Evolutionary conservation across 2,888 invertebrate genomes (phyloP).

Genomic region (Hydrotaea diabolus): DNA sequence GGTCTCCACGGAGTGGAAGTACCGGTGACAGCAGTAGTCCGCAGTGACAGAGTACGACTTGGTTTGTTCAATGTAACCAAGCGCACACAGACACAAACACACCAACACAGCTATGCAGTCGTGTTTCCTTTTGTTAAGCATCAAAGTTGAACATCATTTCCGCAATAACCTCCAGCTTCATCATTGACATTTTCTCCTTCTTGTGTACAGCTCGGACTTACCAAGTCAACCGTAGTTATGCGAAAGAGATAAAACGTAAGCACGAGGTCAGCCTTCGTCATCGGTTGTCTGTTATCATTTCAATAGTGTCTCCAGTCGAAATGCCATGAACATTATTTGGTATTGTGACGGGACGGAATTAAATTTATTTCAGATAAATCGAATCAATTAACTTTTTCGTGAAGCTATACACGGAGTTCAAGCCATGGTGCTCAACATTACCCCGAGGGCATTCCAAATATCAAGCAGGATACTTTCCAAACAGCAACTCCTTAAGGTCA

Average conservation of each 20-base stretch:
- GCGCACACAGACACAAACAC: neutral
- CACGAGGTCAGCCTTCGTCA: neutral
- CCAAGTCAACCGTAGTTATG: constrained; percentile 14
- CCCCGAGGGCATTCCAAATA: too few species aligned
- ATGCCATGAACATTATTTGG: neutral
- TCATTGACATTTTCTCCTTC: neutral
- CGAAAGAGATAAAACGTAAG: neutral
- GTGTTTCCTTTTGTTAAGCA: constrained; percentile 41
- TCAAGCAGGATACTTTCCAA: too few species aligned
- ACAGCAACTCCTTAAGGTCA: too few species aligned
- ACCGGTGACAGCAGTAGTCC: constrained; percentile 16
- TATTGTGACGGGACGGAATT: neutral
- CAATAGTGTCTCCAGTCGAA: neutral
- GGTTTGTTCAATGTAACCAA: neutral
- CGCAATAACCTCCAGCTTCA: constrained; percentile 39
- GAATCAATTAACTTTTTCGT: too few species aligned
- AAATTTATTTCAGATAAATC: too few species aligned
- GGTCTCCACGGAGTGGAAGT: neutral
- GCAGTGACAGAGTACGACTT: neutral
- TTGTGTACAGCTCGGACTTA: neutral
- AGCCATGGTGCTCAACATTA: too few species aligned
- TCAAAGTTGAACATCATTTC: constrained; percentile 42
- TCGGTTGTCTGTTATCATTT: constrained; percentile 9
- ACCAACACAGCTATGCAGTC: constrained; percentile 6
- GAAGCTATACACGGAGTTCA: too few species aligned